phyloP scores from a whole-genome alignment of 2,113 vertebrate species.

The Coregonus clupeaformis region DNA sequence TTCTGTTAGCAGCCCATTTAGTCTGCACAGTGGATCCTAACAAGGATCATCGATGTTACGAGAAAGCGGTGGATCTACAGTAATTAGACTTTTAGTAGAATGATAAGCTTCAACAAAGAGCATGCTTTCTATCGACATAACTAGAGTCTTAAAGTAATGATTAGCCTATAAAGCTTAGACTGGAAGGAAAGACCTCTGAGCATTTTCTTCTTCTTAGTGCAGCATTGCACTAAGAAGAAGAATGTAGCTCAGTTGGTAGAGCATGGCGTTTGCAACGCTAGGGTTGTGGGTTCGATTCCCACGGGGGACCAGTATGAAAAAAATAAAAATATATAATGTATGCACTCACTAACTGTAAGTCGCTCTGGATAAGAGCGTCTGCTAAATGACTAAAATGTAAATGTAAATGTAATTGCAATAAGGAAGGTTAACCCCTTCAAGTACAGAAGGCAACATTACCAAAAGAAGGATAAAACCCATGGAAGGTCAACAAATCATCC shows the following conservation, averaged over 20 bases:
- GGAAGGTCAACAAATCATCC: neutral
- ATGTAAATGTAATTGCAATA: no score
- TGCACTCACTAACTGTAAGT: no score
- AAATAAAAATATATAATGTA: no score
- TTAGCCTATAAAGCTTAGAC: conserved; percentile 48
- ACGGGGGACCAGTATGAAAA: no score
- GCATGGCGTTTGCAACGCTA: no score
- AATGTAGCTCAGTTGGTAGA: no score
- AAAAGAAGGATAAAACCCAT: neutral
- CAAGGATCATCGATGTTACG: conserved; percentile 35
- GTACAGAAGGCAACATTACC: neutral
- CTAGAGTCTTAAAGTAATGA: conserved; percentile 64
- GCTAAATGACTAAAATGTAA: no score
- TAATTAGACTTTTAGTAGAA: conserved; percentile 65
- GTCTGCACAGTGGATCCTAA: conserved; percentile 17
- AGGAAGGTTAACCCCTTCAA: conserved; percentile 10
- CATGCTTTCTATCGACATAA: conserved; percentile 43
- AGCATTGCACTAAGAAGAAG: conserved; percentile 20
- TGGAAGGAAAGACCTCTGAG: conserved; percentile 14
- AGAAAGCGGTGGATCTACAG: conserved; percentile 46
- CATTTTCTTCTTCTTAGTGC: conserved; percentile 34
- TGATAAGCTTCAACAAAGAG: conserved; percentile 64
- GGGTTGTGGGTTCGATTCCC: no score
- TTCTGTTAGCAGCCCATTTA: conserved; percentile 33
- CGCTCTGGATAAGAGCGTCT: no score